phyloP scores from a whole-genome alignment of 2,888 invertebrate genomes.

The Orthosia cruda region DNA sequence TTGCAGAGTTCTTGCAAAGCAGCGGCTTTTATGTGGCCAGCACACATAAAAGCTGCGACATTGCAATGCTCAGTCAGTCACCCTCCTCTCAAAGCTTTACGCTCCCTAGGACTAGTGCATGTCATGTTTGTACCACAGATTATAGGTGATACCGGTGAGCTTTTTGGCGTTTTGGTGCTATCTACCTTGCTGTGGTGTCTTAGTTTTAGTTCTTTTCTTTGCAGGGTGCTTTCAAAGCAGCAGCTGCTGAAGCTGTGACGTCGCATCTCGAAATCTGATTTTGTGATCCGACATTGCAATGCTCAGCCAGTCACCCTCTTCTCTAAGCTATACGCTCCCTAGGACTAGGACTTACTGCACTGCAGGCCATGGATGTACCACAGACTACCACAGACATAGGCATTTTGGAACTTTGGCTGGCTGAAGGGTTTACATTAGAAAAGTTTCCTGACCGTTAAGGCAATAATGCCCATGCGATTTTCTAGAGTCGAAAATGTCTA shows the following conservation, averaged over 20 bases:
- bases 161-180: constrained; percentile 22
- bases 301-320: constrained; percentile 93
- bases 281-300: no score
- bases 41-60: no score
- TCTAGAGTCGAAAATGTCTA: background rate
- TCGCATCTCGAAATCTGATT: no score
- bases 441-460: constrained; percentile 2
- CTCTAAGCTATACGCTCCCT: constrained; percentile 80
- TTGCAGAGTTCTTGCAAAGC: no score
- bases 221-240: no score
- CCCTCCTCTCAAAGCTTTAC: constrained; percentile 78
- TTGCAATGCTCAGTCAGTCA: no score
- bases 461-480: background rate
- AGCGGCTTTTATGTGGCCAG: no score
- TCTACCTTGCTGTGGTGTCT: no score
- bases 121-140: constrained; percentile 62
- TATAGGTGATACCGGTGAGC: constrained; percentile 37
- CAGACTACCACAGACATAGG: no score
- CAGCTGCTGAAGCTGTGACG: no score
- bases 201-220: no score
- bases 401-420: constrained; percentile 12
- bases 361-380: constrained; percentile 64
- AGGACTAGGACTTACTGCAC: constrained; percentile 37
- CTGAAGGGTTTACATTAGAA: background rate
- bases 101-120: constrained; percentile 75